Percentiles rank a stretch among this genome's conserved stretches.
Conservation (phyloP, 2,888 invertebrate species). For the Branchipolynoe longqiensis region DNA sequence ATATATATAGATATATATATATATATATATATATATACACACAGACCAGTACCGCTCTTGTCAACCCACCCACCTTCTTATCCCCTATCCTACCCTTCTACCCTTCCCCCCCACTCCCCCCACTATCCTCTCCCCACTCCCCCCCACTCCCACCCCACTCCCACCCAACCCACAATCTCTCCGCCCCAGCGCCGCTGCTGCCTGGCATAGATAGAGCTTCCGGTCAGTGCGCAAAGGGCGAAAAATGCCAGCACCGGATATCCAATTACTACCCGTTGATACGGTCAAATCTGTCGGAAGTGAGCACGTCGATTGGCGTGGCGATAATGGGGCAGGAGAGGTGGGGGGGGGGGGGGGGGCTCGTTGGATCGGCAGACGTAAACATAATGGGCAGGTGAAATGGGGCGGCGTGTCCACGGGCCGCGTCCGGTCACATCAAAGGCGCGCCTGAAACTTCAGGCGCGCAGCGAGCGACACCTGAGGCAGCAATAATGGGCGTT, state of each 20-base stretch:
- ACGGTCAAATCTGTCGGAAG: slow-evolving; percentile 51
- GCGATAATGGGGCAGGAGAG: slow-evolving; percentile 25
- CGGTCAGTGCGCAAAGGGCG: slow-evolving; percentile 50
- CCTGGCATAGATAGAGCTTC: slow-evolving; percentile 36
- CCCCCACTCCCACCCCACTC: no score
- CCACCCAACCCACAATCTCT: no score
- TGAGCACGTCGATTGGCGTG: background rate
- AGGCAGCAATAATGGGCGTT: slow-evolving; percentile 28
- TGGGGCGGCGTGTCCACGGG: slow-evolving; percentile 23
- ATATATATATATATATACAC: no score
- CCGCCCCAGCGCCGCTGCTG: no score
- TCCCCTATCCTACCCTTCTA: no score
- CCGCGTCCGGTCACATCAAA: slow-evolving; percentile 32
- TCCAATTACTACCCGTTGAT: slow-evolving; percentile 57
- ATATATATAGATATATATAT: no score
- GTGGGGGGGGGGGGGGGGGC: no score
- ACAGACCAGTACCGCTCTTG: no score
- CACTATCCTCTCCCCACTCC: no score
- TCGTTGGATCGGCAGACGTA: slow-evolving; percentile 45
- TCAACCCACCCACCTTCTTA: no score
- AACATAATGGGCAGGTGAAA: slow-evolving; percentile 45
- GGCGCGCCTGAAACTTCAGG: slow-evolving; percentile 12
- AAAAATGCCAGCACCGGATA: slow-evolving; percentile 41
- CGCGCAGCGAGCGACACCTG: slow-evolving; percentile 20
- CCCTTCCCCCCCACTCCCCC: no score